Conservation (phyloP, 2,888 invertebrate species). For the Drosophila borborema region DNA sequence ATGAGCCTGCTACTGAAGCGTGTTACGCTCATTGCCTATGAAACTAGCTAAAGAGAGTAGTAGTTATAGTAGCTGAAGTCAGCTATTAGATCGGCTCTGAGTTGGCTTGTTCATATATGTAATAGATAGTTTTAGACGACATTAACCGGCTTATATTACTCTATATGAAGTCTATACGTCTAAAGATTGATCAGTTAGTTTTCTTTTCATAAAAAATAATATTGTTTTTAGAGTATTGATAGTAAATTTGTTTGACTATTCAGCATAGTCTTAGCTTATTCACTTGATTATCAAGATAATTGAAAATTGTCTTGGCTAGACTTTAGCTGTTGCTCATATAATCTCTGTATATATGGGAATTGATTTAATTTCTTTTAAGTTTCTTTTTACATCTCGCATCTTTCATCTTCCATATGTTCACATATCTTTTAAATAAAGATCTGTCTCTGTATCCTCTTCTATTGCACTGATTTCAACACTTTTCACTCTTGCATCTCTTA, state of each 20-base stretch:
- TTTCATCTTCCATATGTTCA: neutral
- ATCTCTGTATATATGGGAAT: neutral
- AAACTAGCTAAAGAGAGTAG: no score
- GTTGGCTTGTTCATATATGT: no score
- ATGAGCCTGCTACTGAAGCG: neutral
- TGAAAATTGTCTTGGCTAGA: no score
- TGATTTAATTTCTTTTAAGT: neutral
- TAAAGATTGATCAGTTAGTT: no score
- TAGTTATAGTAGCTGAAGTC: no score
- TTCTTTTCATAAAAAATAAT: neutral
- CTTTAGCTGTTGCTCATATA: no score
- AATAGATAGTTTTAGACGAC: no score
- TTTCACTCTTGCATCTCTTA: constrained; percentile 23
- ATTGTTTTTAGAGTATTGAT: neutral
- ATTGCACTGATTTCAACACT: constrained; percentile 13
- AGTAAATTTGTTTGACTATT: neutral
- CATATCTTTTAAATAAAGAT: neutral
- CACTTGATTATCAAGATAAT: no score
- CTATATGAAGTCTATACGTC: neutral
- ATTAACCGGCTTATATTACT: neutral
- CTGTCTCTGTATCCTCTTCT: neutral
- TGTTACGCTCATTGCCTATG: neutral
- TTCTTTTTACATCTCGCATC: neutral
- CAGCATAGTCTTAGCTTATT: neutral
- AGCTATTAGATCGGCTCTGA: no score